phyloP scores from a whole-genome alignment of 2,113 vertebrate species.

The Syngnathus typhle region DNA sequence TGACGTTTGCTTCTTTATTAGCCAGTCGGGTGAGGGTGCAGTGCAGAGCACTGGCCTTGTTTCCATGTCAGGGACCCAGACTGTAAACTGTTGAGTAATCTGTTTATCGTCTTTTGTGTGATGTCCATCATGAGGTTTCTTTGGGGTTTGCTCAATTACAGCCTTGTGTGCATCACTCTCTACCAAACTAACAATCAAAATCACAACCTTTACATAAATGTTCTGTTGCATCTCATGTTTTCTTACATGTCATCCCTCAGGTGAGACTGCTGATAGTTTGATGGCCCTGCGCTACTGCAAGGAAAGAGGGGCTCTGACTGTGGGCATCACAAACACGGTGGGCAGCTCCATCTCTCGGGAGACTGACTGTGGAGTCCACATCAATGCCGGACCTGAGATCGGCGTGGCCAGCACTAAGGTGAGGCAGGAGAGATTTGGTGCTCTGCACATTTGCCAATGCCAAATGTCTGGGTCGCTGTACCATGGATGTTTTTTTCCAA shows the following conservation, averaged over 20 bases:
- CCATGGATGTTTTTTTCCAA: no score
- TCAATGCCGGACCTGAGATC: slow-evolving; percentile 94
- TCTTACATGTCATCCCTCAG: slow-evolving; percentile 55
- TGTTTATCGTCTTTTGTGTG: slow-evolving; percentile 15
- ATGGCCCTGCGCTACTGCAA: slow-evolving; percentile 93
- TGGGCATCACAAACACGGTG: slow-evolving; percentile 96
- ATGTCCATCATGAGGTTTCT: not conserved
- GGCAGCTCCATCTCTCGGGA: slow-evolving; percentile 96
- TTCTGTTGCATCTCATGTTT: not conserved
- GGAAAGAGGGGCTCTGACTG: slow-evolving; percentile 88
- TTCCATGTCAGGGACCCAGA: slow-evolving; percentile 5
- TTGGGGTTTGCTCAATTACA: not conserved
- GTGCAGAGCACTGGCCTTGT: slow-evolving; percentile 9
- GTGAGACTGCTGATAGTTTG: slow-evolving; percentile 94
- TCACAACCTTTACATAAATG: not conserved
- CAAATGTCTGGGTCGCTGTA: no score
- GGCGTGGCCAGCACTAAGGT: slow-evolving; percentile 99
- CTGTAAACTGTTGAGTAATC: not conserved
- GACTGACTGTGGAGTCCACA: slow-evolving; percentile 95
- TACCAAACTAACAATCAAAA: not conserved
- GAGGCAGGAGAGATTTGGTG: slow-evolving; percentile 10
- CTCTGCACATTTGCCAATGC: not conserved
- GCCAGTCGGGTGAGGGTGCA: slow-evolving; percentile 84
- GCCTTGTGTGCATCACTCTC: slow-evolving; percentile 3
- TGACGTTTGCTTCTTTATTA: slow-evolving; percentile 98